These are phyloP conservation scores for Apis laboriosa DNA, from an alignment of 1,140 invertebrate genomes.

Conservation along the genomic window DNA sequence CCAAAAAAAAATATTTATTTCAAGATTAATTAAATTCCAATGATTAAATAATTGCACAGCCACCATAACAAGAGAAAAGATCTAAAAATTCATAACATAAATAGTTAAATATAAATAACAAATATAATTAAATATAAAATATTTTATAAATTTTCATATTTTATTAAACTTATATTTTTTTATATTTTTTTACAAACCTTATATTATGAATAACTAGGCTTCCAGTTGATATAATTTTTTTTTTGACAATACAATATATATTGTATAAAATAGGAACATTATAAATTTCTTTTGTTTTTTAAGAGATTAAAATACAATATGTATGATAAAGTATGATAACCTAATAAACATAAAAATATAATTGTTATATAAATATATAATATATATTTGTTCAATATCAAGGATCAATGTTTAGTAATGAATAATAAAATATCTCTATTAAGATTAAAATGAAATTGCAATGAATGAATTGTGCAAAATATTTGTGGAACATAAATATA, in stretches of 20 bases:
- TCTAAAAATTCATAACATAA: conserved; percentile 35
- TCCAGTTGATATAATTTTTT: conserved; percentile 8
- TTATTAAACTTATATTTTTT: neutral
- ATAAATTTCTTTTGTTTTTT: conserved; percentile 40
- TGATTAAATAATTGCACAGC: conserved; percentile 35
- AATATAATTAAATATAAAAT: conserved; percentile 5
- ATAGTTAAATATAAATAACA: conserved; percentile 8
- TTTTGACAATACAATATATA: neutral
- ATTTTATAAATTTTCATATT: conserved; percentile 21
- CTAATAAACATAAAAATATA: conserved; percentile 10
- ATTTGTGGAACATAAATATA: neutral
- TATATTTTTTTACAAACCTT: conserved; percentile 25
- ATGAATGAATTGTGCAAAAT: neutral
- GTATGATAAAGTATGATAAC: neutral
- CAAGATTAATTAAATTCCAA: conserved; percentile 38
- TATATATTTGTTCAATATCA: neutral
- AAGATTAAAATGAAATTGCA: neutral
- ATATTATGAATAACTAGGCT: conserved; percentile 3
- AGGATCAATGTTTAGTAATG: neutral
- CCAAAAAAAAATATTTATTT: conserved; percentile 18
- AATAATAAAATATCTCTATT: neutral
- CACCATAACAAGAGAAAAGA: conserved; percentile 56
- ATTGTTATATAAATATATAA: neutral
- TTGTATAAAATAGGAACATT: conserved; percentile 37
- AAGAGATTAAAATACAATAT: neutral